These are phyloP conservation scores for Asarcornis scutulata DNA, from an alignment of 2,113 vertebrate genomes.

Conservation along the genomic window DNA sequence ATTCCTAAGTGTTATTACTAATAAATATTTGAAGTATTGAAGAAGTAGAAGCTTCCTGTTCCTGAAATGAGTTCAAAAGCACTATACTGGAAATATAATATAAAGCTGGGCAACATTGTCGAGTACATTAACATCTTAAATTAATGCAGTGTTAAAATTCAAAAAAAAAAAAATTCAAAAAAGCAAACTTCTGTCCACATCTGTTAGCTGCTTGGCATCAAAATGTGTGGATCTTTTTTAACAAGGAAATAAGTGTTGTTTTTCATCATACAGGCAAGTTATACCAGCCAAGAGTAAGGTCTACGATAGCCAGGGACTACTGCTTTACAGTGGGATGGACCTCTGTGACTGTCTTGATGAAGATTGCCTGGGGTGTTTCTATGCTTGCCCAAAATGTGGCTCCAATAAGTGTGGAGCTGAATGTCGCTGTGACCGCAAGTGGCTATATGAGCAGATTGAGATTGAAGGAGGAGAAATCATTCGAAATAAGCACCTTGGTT, in stretches of 20 bases:
- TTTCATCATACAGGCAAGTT: constrained; percentile 78
- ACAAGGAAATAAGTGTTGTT: neutral
- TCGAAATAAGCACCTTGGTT: constrained; percentile 87
- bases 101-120: neutral
- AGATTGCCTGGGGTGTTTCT: constrained; percentile 96
- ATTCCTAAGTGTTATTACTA: neutral
- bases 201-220: neutral
- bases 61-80: neutral
- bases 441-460: constrained; percentile 97
- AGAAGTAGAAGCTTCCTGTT: neutral
- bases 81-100: neutral
- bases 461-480: constrained; percentile 97
- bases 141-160: neutral
- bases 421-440: constrained; percentile 96
- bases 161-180: neutral
- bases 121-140: neutral
- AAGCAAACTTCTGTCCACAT: neutral
- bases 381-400: constrained; percentile 88
- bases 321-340: constrained; percentile 89
- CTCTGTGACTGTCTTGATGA: constrained; percentile 95
- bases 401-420: constrained; percentile 93
- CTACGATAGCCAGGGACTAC: constrained; percentile 90
- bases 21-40: neutral
- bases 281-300: constrained; percentile 89
- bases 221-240: neutral